These are phyloP conservation scores for Drosophila takahashii DNA, from an alignment of 1,140 invertebrate genomes.

Conservation along the genomic window DNA sequence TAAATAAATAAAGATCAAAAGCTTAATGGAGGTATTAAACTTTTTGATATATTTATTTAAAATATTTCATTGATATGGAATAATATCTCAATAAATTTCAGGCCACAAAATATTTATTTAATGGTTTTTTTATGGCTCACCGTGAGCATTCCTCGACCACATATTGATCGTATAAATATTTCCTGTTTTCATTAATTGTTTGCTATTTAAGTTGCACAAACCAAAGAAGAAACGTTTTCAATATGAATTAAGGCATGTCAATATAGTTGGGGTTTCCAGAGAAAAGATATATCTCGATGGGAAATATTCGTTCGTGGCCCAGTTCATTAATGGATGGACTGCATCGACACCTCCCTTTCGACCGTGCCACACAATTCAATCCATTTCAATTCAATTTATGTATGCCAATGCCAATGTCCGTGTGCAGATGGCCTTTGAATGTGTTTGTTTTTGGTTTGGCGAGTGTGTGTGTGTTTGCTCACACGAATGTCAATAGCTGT, in stretches of 20 bases:
- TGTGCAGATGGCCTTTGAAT: slow-evolving; percentile 13
- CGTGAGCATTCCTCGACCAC: not conserved
- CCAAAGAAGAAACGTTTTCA: slow-evolving; percentile 15
- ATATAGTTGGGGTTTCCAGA: not conserved
- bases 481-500: slow-evolving; percentile 60
- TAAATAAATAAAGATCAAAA: not conserved
- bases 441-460: not conserved
- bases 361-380: slow-evolving; percentile 59
- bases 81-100: not conserved
- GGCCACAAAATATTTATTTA: slow-evolving; percentile 8
- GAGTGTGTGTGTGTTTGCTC: slow-evolving; percentile 12
- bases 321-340: slow-evolving; percentile 48
- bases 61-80: too few relatives aligned
- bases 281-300: slow-evolving; percentile 19
- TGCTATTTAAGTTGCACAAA: slow-evolving; percentile 15
- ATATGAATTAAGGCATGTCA: slow-evolving; percentile 17
- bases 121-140: slow-evolving; percentile 12
- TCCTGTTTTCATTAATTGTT: slow-evolving; percentile 24
- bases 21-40: not conserved
- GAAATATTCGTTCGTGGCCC: slow-evolving; percentile 28
- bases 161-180: slow-evolving; percentile 10
- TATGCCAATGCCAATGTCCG: slow-evolving; percentile 68
- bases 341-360: slow-evolving; percentile 16
- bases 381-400: slow-evolving; percentile 75
- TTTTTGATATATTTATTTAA: too few relatives aligned